Base-by-base conservation (phyloP, 92 coral and sea anemone species). In the Epizoanthus rinbou region DNA sequence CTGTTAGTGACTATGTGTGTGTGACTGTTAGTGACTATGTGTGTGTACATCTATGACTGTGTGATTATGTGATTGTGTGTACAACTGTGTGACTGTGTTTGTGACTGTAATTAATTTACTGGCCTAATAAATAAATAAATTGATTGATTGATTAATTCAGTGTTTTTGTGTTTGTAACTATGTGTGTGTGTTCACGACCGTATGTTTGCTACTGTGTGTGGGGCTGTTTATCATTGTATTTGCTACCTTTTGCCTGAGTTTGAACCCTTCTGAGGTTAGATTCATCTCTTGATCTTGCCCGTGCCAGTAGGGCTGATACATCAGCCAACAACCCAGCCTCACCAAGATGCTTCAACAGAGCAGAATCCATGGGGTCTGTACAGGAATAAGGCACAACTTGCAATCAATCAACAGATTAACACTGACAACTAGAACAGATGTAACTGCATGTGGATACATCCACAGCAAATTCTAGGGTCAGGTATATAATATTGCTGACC, bases 251-350 rank as follows among this genome's bases (percentile, higher is more conserved):
- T 35, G 99, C 99, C 79, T 92, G 96, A 0, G 81, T 39, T 81
- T 94, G 95, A 15, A 97, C 88, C 75, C 93, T 97, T 54, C 97
- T 82, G 33, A 97, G 88, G 87, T 97, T 92, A 14, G 92, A 92
- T 73, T 97, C 99, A 76, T 97, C 99, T 68, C 98, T 85, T 22
- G 91, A 88, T 3, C 96, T 92, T 19, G 99, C 99, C 63, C 97
- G 89, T 6, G 95, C 94, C 0, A 97, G 92, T 53, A 97, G 89
- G 79, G 98, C 95, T 11, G 98, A 89, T 21, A 97, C 99, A 78
- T 97, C 99, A 72, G 87, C 87, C 74, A 97, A 85, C 18, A 97
- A 79, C 0, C 99, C 99, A 60, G 99, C 99, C 57, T 97, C 99
- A 50, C 95, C 95, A 21, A 97, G 99, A 78, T 97, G 98, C 73